Conservation (phyloP, 2,113 vertebrate genomes). For the Mastomys coucha region DNA sequence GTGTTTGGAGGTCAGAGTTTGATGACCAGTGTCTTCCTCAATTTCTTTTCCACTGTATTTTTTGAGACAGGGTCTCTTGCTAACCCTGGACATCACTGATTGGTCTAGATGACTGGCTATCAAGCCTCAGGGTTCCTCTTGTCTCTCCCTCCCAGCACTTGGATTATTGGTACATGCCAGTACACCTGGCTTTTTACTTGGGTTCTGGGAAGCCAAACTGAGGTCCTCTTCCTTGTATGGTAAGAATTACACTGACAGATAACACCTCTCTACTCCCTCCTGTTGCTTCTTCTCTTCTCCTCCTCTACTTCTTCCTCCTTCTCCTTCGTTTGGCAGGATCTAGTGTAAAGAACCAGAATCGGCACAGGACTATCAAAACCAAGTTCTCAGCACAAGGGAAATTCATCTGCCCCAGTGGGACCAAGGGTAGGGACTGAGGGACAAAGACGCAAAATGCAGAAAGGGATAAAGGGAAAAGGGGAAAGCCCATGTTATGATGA, state of each 20-base stretch:
- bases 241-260: background rate
- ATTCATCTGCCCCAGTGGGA: background rate
- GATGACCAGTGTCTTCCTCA: background rate
- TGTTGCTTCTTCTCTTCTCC: background rate
- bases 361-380: background rate
- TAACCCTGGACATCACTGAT: background rate
- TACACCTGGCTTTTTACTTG: background rate
- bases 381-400: background rate
- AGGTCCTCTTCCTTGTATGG: background rate
- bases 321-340: background rate
- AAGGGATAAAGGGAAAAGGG: background rate
- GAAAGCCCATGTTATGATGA: background rate
- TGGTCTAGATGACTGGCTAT: background rate
- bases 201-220: background rate
- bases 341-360: background rate
- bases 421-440: background rate
- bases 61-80: background rate
- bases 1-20: background rate
- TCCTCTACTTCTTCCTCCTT: too few relatives aligned
- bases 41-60: background rate
- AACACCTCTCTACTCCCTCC: too few relatives aligned
- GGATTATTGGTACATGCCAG: too few relatives aligned
- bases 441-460: background rate
- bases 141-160: background rate
- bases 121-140: background rate